Conservation (phyloP, 37 sponge, comb jelly and placozoan species). For the Ianthella basta region DNA sequence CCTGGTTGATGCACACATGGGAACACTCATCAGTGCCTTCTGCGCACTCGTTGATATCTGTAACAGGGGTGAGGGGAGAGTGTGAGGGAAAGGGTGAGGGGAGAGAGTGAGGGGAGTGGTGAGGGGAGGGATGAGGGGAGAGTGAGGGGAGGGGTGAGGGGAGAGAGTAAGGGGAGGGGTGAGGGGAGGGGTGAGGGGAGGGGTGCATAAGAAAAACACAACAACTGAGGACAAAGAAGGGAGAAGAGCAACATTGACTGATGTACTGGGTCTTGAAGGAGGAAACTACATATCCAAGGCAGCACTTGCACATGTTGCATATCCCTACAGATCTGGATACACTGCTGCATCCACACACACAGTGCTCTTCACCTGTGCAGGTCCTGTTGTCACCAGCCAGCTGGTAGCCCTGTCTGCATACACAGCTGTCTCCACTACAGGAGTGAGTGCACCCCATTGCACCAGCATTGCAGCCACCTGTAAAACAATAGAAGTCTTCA, state of each 20-base stretch:
- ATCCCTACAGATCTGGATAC: too few relatives aligned
- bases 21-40: slow-evolving; percentile 17
- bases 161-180: neutral
- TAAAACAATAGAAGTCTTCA: neutral
- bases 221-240: neutral
- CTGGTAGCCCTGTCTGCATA: slow-evolving; percentile 11
- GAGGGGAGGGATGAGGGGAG: neutral
- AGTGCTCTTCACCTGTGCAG: slow-evolving; percentile 18
- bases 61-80: neutral
- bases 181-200: neutral
- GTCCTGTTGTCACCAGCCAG: slow-evolving; percentile 16
- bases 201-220: neutral
- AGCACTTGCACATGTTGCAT: too few relatives aligned
- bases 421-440: slow-evolving; percentile 5
- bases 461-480: slow-evolving; percentile 14
- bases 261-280: too few relatives aligned
- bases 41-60: slow-evolving; percentile 45
- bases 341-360: neutral
- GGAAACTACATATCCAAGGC: too few relatives aligned
- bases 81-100: neutral
- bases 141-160: neutral
- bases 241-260: too few relatives aligned
- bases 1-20: slow-evolving; percentile 39
- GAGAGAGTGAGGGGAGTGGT: neutral
- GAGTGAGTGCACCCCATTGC: slow-evolving; percentile 28